Conservation (phyloP, 2,113 vertebrate species). For the Coracopsis vasa region DNA sequence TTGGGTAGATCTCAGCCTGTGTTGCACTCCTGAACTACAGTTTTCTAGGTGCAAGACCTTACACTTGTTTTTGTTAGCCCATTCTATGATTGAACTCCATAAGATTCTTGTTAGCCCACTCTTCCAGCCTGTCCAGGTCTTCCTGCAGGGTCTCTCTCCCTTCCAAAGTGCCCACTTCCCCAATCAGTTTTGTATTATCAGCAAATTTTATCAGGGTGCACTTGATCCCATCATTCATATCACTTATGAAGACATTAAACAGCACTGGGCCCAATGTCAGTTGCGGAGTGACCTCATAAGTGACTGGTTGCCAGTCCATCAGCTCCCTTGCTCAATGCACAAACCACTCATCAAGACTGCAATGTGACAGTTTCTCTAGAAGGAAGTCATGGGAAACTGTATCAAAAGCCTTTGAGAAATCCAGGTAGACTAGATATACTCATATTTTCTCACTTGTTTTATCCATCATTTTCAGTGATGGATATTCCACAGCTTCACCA, state of each 20-base stretch:
- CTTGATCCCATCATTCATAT: not conserved
- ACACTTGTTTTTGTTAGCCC: not conserved
- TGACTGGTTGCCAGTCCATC: not conserved
- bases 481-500: not conserved
- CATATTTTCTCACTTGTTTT: not conserved
- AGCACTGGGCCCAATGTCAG: not conserved
- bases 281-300: not conserved
- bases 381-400: not conserved
- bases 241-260: not conserved
- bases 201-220: not conserved
- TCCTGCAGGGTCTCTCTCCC: not conserved
- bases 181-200: not conserved
- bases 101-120: no score
- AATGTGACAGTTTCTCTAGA: not conserved
- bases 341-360: not conserved
- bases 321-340: not conserved
- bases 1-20: not conserved
- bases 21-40: not conserved
- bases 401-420: not conserved
- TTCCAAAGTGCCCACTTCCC: not conserved
- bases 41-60: not conserved
- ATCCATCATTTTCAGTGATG: not conserved
- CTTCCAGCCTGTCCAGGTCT: not conserved
- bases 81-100: not conserved
- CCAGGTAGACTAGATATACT: not conserved